These are phyloP conservation scores for Campaea margaritaria DNA, from an alignment of 2,888 invertebrate genomes.

Conservation along the genomic window DNA sequence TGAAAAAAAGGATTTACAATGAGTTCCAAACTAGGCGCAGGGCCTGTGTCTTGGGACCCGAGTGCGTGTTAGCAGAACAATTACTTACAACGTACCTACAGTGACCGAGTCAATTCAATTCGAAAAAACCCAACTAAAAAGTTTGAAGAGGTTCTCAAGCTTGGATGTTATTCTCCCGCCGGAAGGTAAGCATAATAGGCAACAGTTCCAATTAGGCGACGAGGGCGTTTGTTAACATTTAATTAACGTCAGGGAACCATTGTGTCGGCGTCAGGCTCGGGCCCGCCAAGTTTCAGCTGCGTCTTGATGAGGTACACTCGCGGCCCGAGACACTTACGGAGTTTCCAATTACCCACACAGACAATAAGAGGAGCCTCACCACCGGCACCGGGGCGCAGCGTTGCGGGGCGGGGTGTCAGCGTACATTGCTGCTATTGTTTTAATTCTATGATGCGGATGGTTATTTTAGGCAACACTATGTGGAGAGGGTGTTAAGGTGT, in stretches of 20 bases:
- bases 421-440: conserved; percentile 34
- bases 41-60: too few species aligned
- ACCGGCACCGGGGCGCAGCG: too few species aligned
- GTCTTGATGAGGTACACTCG: conserved; percentile 60
- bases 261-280: conserved; percentile 75
- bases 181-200: conserved; percentile 84
- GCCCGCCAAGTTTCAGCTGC: conserved; percentile 52
- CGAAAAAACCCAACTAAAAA: conserved; percentile 69
- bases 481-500: not conserved
- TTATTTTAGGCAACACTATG: conserved; percentile 8
- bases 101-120: conserved; percentile 58
- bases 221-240: conserved; percentile 86
- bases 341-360: conserved; percentile 66
- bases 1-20: too few species aligned
- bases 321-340: conserved; percentile 57
- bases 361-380: conserved; percentile 46
- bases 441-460: conserved; percentile 43
- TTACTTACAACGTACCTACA: conserved; percentile 54
- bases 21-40: too few species aligned
- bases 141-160: conserved; percentile 71
- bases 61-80: too few species aligned
- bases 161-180: conserved; percentile 76
- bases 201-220: conserved; percentile 85
- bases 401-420: conserved; percentile 25
- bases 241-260: conserved; percentile 83